These are phyloP conservation scores for Dolomedes plantarius DNA, from an alignment of 2,888 invertebrate genomes.

Conservation along the genomic window DNA sequence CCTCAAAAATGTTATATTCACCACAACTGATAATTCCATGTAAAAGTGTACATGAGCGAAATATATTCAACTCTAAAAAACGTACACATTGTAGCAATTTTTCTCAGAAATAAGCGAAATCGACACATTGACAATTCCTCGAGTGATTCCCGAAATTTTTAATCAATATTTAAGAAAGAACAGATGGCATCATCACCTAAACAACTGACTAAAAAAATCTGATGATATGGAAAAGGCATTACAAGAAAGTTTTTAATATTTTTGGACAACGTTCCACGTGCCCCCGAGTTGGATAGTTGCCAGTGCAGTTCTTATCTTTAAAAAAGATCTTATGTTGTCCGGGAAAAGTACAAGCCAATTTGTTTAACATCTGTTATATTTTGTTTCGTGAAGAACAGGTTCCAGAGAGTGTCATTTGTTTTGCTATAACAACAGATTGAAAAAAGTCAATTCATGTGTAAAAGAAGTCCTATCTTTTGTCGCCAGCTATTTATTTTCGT, in stretches of 20 bases:
- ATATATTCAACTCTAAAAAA: no score
- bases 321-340: not conserved
- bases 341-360: slow-evolving; percentile 12
- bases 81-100: no score
- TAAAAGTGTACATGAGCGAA: no score
- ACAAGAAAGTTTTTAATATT: slow-evolving; percentile 3
- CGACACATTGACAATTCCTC: not conserved
- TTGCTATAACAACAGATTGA: not conserved
- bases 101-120: not conserved
- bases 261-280: not conserved
- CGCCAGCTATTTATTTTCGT: not conserved
- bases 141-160: no score
- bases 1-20: no score
- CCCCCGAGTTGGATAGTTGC: not conserved
- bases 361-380: slow-evolving; percentile 14
- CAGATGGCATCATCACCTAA: not conserved
- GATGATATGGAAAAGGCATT: not conserved
- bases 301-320: not conserved
- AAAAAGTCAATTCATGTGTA: not conserved
- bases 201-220: not conserved
- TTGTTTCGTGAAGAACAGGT: slow-evolving; percentile 10
- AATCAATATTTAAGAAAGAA: not conserved
- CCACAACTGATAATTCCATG: no score
- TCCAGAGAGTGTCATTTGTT: slow-evolving; percentile 2
- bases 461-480: not conserved